phyloP scores from a whole-genome alignment of 2,888 invertebrate species.

The Galerucella calmariensis region DNA sequence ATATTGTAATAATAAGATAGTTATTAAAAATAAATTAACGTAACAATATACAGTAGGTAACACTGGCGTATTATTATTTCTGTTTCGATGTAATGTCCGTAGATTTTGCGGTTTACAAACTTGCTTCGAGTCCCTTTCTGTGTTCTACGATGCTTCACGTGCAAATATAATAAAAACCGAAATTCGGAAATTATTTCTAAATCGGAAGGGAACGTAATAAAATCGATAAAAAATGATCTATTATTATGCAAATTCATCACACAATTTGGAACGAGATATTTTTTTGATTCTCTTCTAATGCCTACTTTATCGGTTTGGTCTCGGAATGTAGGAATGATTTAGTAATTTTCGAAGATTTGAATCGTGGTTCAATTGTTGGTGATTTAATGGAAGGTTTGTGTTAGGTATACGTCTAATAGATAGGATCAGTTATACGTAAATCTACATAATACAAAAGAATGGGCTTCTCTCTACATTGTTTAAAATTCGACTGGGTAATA shows the following conservation, averaged over 20 bases:
- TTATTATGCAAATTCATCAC: constrained; percentile 32
- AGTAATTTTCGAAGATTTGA: constrained; percentile 34
- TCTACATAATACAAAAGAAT: constrained; percentile 11
- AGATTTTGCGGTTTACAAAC: neutral
- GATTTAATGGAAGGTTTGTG: constrained; percentile 34
- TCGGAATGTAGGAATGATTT: constrained; percentile 29
- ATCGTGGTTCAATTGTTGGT: constrained; percentile 33
- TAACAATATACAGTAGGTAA: too few species aligned
- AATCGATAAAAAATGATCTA: constrained; percentile 33
- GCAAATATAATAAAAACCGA: constrained; percentile 27
- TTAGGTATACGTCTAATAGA: constrained; percentile 25
- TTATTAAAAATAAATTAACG: too few species aligned
- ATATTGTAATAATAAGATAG: too few species aligned
- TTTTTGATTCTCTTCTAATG: constrained; percentile 18
- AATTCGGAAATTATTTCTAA: constrained; percentile 30
- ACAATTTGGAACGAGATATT: constrained; percentile 19
- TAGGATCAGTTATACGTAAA: constrained; percentile 25
- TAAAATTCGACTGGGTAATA: neutral
- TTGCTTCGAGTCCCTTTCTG: constrained; percentile 6
- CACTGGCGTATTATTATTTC: too few species aligned
- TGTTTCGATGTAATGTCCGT: too few species aligned
- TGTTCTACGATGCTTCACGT: neutral
- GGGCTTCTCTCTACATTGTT: neutral
- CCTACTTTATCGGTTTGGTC: constrained; percentile 19
- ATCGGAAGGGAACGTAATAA: constrained; percentile 30